Evolutionary conservation across 2,797 vertebrate genomes (phyloP).

Genomic region (Cichlasoma orientale): DNA sequence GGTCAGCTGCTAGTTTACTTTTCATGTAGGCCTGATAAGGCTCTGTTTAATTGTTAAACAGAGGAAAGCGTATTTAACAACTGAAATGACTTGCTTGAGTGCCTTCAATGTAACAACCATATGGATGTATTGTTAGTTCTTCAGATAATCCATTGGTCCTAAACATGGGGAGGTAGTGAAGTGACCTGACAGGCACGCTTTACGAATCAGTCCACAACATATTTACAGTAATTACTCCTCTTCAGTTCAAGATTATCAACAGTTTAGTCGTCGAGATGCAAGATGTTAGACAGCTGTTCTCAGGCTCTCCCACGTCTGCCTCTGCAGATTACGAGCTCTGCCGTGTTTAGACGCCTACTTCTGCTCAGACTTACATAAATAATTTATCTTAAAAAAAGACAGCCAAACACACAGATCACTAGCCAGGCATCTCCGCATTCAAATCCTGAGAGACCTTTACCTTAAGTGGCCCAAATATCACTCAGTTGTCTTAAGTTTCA

Average conservation of each 20-base stretch:
- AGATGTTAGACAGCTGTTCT: neutral
- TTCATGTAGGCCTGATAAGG: neutral
- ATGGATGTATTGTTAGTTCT: neutral
- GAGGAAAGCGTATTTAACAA: neutral
- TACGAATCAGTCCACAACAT: neutral
- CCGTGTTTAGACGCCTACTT: constrained; percentile 46
- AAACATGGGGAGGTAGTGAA: neutral
- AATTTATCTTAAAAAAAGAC: constrained; percentile 60
- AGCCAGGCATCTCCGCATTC: neutral
- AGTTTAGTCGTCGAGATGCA: neutral
- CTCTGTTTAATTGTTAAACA: neutral
- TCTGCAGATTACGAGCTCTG: constrained; percentile 10
- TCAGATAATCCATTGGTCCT: neutral
- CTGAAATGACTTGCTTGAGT: neutral
- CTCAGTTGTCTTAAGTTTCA: neutral
- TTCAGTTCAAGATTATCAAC: constrained; percentile 23
- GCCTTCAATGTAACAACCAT: neutral
- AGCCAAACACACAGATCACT: constrained; percentile 47
- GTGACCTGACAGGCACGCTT: neutral
- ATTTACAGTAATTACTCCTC: constrained; percentile 19
- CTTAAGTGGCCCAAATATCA: neutral
- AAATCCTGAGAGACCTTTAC: too few relatives aligned
- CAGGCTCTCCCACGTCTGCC: constrained; percentile 44
- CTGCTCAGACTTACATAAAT: constrained; percentile 62
- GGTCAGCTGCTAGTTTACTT: neutral